These are phyloP conservation scores for Cephus rjabovi DNA, from an alignment of 2,888 invertebrate species.

Conservation along the genomic window DNA sequence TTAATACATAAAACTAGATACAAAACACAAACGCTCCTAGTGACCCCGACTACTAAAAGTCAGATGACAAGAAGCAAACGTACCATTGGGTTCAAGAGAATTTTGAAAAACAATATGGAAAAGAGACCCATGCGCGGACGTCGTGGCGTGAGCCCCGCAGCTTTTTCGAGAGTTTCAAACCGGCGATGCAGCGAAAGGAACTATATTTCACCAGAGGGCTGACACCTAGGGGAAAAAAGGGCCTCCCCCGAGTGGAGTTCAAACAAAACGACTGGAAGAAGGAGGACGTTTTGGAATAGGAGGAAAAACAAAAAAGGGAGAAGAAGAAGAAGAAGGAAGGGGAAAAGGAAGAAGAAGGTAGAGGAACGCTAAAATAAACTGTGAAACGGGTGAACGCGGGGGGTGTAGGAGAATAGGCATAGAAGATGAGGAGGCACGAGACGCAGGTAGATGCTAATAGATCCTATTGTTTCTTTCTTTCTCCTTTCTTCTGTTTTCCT, in stretches of 20 bases:
- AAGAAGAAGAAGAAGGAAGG: slow-evolving; percentile 18
- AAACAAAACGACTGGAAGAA: slow-evolving; percentile 7
- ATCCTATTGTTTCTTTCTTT: slow-evolving; percentile 55
- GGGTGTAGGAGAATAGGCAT: neutral
- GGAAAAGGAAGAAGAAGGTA: neutral
- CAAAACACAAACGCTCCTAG: neutral
- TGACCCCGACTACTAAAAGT: neutral
- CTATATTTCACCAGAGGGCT: slow-evolving; percentile 33
- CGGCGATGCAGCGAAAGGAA: slow-evolving; percentile 8
- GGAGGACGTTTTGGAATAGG: slow-evolving; percentile 17
- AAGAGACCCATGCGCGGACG: neutral
- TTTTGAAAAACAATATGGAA: neutral
- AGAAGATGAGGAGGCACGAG: neutral
- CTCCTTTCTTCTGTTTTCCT: slow-evolving; percentile 23
- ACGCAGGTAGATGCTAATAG: slow-evolving; percentile 59
- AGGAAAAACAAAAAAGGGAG: slow-evolving; percentile 25
- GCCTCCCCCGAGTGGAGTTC: slow-evolving; percentile 7
- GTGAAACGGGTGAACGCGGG: neutral
- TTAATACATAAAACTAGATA: neutral
- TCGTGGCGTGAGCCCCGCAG: neutral
- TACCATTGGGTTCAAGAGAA: neutral
- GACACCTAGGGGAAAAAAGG: slow-evolving; percentile 26
- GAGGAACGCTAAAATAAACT: neutral
- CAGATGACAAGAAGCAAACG: neutral
- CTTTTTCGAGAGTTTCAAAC: neutral